Evolutionary conservation across 30 jellyfish, hydroid and myxozoan genomes (phyloP).

Genomic region (Aurelia aurita complex sp. Pacific): DNA sequence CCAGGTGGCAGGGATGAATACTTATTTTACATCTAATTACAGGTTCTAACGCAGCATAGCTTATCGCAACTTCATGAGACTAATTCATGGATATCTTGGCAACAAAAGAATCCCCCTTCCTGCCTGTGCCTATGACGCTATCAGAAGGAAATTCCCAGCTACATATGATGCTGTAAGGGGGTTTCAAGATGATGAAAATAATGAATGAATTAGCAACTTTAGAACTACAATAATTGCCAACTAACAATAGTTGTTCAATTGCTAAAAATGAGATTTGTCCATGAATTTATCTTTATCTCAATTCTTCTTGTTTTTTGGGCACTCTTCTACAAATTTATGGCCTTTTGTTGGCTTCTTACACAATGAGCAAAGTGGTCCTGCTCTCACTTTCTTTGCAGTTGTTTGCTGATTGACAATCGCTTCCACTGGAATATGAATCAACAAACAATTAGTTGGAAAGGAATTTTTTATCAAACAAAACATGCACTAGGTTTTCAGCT

Average conservation of each 20-base stretch:
- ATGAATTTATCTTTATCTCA: neutral
- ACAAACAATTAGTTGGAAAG: too few relatives aligned
- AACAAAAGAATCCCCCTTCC: conserved; percentile 41
- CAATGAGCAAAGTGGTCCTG: neutral
- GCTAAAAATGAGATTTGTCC: neutral
- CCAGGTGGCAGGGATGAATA: too few relatives aligned
- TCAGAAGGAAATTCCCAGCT: conserved; percentile 9
- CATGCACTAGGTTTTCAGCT: too few relatives aligned
- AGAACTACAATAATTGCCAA: too few relatives aligned
- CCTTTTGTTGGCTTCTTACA: neutral
- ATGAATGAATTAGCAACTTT: too few relatives aligned
- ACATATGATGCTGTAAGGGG: conserved; percentile 1
- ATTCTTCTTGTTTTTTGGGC: neutral
- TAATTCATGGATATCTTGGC: conserved; percentile 60
- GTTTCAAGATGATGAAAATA: neutral
- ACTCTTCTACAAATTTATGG: neutral
- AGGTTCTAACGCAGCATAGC: conserved; percentile 44
- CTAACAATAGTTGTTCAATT: too few relatives aligned
- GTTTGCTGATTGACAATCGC: neutral
- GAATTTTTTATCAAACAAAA: too few relatives aligned
- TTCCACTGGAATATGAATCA: neutral
- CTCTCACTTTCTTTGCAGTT: neutral
- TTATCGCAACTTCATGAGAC: conserved; percentile 36
- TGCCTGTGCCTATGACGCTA: conserved; percentile 40
- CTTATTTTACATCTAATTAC: neutral